These are phyloP conservation scores for Castor canadensis DNA, from an alignment of 2,113 vertebrate genomes.

Conservation along the genomic window DNA sequence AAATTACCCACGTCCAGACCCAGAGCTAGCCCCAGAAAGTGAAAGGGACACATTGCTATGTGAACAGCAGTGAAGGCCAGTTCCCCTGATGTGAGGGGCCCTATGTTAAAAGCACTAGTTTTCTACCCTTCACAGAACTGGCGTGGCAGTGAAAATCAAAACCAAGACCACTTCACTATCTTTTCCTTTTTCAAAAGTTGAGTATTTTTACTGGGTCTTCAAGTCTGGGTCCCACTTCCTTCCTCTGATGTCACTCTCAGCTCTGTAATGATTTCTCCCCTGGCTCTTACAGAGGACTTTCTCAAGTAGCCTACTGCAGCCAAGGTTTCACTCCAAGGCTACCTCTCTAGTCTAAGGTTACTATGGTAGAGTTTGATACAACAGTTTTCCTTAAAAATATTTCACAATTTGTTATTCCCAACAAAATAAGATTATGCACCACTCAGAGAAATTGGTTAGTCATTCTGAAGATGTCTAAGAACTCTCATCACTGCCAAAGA, in stretches of 20 bases:
- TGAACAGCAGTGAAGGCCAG: slow-evolving; percentile 66
- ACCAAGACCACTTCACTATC: slow-evolving; percentile 71
- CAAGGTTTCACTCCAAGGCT: slow-evolving; percentile 79
- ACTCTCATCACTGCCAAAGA: slow-evolving; percentile 73
- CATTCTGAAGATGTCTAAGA: slow-evolving; percentile 79
- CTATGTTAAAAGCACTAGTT: slow-evolving; percentile 43
- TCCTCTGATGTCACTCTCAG: slow-evolving; percentile 40
- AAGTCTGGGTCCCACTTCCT: slow-evolving; percentile 57
- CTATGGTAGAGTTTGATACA: slow-evolving; percentile 83
- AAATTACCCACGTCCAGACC: slow-evolving; percentile 61
- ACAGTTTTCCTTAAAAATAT: slow-evolving; percentile 83
- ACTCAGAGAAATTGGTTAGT: slow-evolving; percentile 79
- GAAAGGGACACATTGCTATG: background rate
- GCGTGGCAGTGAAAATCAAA: slow-evolving; percentile 74
- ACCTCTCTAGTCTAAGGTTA: slow-evolving; percentile 82
- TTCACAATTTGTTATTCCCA: slow-evolving; percentile 84
- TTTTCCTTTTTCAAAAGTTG: slow-evolving; percentile 52
- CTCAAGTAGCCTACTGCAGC: slow-evolving; percentile 71
- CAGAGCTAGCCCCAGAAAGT: slow-evolving; percentile 55
- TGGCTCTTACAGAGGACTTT: slow-evolving; percentile 42
- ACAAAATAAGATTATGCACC: slow-evolving; percentile 85
- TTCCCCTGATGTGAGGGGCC: slow-evolving; percentile 6
- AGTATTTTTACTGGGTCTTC: slow-evolving; percentile 70
- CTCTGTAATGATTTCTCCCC: slow-evolving; percentile 62
- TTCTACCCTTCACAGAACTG: slow-evolving; percentile 65